A percentile compares a stretch with the other conserved stretches of the same genome.
Conservation (phyloP, 2,797 vertebrate species). For the Somateria mollissima region DNA sequence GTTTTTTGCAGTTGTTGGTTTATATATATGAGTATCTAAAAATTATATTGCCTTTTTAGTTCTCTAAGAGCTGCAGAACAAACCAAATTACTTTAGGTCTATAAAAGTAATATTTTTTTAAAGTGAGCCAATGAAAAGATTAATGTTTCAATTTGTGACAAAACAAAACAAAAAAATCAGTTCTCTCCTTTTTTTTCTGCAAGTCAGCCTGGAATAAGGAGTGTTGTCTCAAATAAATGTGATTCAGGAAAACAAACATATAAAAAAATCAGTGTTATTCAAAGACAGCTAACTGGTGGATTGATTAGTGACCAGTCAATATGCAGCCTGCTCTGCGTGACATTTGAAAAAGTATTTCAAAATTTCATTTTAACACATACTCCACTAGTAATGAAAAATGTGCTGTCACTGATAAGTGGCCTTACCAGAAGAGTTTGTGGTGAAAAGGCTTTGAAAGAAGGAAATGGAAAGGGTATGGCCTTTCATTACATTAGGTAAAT, state of each 20-base stretch:
- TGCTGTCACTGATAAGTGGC: constrained; percentile 63
- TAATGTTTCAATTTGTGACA: not conserved
- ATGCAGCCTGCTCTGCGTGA: accelerated
- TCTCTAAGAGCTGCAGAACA: not conserved
- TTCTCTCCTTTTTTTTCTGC: not conserved
- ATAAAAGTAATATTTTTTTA: not conserved
- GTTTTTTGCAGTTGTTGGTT: not conserved
- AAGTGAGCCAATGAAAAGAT: not conserved
- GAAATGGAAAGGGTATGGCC: constrained; percentile 47
- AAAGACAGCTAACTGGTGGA: not conserved
- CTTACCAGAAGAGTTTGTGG: constrained; percentile 54
- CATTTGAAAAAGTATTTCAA: constrained; percentile 32
- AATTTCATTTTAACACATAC: constrained; percentile 40
- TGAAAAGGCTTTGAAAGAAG: constrained; percentile 68
- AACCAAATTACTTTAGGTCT: not conserved
- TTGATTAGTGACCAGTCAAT: not conserved
- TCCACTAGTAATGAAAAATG: constrained; percentile 50
- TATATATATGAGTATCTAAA: not conserved
- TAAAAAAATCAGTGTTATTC: not conserved
- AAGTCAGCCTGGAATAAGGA: not conserved
- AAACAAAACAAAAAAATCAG: not conserved
- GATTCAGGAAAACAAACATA: not conserved
- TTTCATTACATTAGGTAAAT: constrained; percentile 64
- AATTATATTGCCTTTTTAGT: not conserved
- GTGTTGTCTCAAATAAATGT: not conserved